Conservation (phyloP, 2,888 invertebrate species). For the Galerucella pusilla region DNA sequence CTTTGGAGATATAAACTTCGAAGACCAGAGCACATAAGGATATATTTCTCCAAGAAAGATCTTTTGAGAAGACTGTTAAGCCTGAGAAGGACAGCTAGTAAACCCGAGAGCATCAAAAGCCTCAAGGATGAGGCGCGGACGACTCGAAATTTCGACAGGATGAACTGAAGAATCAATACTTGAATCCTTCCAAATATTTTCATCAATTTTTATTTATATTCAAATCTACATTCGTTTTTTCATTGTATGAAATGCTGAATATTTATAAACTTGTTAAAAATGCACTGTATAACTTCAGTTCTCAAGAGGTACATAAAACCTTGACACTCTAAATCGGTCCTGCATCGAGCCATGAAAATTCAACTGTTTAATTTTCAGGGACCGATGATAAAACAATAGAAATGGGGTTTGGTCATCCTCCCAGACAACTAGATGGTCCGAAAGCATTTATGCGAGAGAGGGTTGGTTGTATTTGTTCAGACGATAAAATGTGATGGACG, state of each 20-base stretch:
- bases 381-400: constrained; percentile 42
- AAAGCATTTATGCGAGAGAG: constrained; percentile 60
- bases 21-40: no score
- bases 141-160: no score
- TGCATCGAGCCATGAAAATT: constrained; percentile 22
- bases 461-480: constrained; percentile 64
- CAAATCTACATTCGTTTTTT: neutral
- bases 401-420: constrained; percentile 41
- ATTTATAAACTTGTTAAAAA: neutral
- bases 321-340: constrained; percentile 18
- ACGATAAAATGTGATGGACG: constrained; percentile 66
- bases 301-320: neutral
- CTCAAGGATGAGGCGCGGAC: no score
- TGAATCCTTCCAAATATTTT: no score
- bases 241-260: neutral
- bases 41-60: no score
- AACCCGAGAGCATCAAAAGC: no score
- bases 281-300: neutral
- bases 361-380: constrained; percentile 40
- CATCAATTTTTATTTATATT: no score
- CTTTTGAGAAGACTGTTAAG: no score
- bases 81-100: no score
- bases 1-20: no score
- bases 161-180: no score
- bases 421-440: constrained; percentile 60